Percentiles rank a stretch among this genome's conserved stretches.
Conservation (phyloP, 37 sponge, comb jelly and placozoan genomes). For the Ephydatia muelleri region DNA sequence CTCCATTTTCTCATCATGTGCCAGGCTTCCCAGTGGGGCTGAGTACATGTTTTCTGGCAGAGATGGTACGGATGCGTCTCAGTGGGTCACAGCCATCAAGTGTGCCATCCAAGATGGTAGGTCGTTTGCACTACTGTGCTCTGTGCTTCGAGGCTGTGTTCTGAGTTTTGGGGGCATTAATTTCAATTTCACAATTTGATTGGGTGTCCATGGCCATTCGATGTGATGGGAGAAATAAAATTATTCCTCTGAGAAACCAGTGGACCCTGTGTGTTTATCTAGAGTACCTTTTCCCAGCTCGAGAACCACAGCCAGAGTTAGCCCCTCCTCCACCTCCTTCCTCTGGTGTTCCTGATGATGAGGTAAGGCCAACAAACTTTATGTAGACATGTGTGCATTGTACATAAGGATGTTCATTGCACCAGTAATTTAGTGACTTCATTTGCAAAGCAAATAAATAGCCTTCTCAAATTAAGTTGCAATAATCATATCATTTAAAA, state of each 20-base stretch:
- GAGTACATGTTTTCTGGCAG: constrained; percentile 86
- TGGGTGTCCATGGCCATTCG: neutral
- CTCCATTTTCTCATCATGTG: too few species aligned
- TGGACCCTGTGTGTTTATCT: too few species aligned
- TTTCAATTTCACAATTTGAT: neutral
- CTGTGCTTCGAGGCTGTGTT: too few species aligned
- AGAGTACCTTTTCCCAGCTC: neutral
- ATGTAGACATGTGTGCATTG: neutral
- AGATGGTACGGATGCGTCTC: constrained; percentile 53
- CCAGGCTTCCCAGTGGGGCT: constrained; percentile 82
- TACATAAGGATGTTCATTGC: neutral
- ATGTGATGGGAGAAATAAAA: too few species aligned
- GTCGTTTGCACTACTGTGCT: neutral
- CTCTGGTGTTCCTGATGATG: neutral
- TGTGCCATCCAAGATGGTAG: constrained; percentile 42
- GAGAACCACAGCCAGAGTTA: neutral
- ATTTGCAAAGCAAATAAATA: too few species aligned
- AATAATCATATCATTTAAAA: too few species aligned
- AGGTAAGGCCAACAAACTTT: neutral
- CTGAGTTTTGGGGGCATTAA: neutral
- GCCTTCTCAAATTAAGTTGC: too few species aligned
- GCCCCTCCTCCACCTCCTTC: constrained; percentile 1
- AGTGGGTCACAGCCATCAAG: constrained; percentile 80
- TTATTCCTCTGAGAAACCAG: too few species aligned
- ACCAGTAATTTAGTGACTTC: too few species aligned